phyloP scores from a whole-genome alignment of 2,888 invertebrate species.

The Callyntrura guangdongensis region DNA sequence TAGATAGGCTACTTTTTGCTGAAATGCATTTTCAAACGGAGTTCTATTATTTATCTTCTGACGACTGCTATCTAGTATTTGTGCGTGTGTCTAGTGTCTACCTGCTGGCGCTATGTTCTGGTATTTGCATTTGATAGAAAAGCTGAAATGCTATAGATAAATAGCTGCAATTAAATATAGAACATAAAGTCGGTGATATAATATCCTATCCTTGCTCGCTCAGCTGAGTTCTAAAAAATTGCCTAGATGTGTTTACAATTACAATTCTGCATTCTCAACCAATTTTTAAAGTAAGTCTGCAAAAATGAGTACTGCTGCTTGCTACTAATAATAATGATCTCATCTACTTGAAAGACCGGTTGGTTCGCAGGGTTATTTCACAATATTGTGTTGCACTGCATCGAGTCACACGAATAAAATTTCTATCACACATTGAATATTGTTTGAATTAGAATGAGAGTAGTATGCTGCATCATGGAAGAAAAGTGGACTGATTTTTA shows the following conservation, averaged over 20 bases:
- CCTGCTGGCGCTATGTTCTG: too few species aligned
- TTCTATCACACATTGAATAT: conserved; percentile 7
- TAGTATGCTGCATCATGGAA: not conserved
- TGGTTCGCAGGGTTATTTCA: not conserved
- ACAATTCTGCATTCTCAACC: not conserved
- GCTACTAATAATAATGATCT: conserved; percentile 69
- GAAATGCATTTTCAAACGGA: conserved; percentile 39
- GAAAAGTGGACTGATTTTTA: conserved; percentile 43
- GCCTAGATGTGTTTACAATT: too few species aligned
- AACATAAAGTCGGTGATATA: too few species aligned
- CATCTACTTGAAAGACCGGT: conserved; percentile 77
- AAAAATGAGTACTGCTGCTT: conserved; percentile 39
- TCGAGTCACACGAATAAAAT: conserved; percentile 34
- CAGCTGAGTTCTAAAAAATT: not conserved
- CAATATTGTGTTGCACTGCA: not conserved
- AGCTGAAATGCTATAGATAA: not conserved
- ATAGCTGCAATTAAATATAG: too few species aligned
- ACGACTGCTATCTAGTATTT: not conserved
- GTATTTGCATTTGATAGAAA: not conserved
- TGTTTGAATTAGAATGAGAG: conserved; percentile 35
- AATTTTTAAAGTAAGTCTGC: conserved; percentile 9
- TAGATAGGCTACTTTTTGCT: conserved; percentile 33
- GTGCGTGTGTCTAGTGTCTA: not conserved
- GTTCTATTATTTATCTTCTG: conserved; percentile 23
- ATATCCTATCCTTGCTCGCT: not conserved